Evolutionary conservation across 23 tunicate species (phyloP).

Genomic region (Trididemnum clinides): DNA sequence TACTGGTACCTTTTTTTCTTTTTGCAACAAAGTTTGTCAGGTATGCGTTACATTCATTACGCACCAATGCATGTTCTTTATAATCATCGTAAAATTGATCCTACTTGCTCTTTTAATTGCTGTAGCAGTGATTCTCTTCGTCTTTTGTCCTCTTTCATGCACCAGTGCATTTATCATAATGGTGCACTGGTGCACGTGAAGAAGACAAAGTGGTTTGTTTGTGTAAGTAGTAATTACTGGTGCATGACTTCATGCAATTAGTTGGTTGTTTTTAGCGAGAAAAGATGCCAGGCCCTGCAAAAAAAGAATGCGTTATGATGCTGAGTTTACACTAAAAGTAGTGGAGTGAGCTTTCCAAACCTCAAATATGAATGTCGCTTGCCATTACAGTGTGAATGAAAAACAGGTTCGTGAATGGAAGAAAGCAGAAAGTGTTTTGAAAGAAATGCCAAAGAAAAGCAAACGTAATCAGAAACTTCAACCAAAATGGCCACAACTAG

Average conservation of each 20-base stretch:
- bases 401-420: constrained; percentile 24
- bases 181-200: no score
- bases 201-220: no score
- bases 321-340: background rate
- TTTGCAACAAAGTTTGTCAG: no score
- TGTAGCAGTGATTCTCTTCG: no score
- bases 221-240: no score
- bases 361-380: constrained; percentile 8
- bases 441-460: constrained; percentile 19
- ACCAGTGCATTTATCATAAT: no score
- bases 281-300: constrained; percentile 19
- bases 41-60: no score
- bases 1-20: no score
- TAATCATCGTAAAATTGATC: no score
- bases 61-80: no score
- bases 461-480: constrained; percentile 9
- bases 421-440: constrained; percentile 3
- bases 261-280: constrained; percentile 1
- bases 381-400: constrained; percentile 17
- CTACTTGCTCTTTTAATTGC: no score
- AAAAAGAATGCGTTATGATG: constrained; percentile 15
- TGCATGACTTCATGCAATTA: constrained; percentile 22
- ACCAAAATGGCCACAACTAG: constrained; percentile 17
- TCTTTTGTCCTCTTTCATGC: no score
- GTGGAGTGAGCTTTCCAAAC: constrained; percentile 10